Evolutionary conservation across 2,888 invertebrate genomes (phyloP).

Genomic region (Volucella inanis): DNA sequence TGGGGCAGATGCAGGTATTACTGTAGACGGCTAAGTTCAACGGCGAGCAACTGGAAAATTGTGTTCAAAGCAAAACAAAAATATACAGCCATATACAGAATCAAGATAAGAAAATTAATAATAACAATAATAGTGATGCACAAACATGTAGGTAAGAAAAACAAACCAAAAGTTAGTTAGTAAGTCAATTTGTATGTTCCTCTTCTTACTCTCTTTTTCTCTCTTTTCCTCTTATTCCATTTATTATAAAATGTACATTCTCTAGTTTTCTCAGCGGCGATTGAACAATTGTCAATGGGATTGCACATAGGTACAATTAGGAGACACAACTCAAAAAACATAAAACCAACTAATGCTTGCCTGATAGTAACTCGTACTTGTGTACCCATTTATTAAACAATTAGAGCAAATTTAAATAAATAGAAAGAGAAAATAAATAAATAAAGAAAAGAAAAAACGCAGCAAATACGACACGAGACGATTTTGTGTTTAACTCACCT

Average conservation of each 20-base stretch:
- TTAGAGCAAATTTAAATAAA: not conserved
- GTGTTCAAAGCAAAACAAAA: not conserved
- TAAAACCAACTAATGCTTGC: not conserved
- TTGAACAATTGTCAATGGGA: not conserved
- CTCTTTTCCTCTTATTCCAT: not conserved
- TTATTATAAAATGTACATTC: not conserved
- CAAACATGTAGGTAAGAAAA: not conserved
- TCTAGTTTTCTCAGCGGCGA: not conserved
- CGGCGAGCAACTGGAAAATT: not conserved
- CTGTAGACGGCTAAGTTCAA: not conserved
- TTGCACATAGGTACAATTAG: not conserved
- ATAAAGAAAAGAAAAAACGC: not conserved
- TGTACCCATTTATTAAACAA: not conserved
- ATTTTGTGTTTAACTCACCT: constrained; percentile 23
- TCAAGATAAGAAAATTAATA: not conserved
- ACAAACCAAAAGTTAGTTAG: constrained; percentile 1
- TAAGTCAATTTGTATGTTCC: not conserved
- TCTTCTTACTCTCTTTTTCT: not conserved
- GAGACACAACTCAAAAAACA: constrained; percentile 38
- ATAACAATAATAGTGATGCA: not conserved
- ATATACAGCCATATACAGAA: not conserved
- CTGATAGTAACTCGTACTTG: not conserved
- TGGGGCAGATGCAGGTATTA: too few species aligned
- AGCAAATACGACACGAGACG: not conserved
- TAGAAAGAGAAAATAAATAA: not conserved